phyloP scores from a whole-genome alignment of 2,113 vertebrate genomes.

The Neolamprologus fasciatus region DNA sequence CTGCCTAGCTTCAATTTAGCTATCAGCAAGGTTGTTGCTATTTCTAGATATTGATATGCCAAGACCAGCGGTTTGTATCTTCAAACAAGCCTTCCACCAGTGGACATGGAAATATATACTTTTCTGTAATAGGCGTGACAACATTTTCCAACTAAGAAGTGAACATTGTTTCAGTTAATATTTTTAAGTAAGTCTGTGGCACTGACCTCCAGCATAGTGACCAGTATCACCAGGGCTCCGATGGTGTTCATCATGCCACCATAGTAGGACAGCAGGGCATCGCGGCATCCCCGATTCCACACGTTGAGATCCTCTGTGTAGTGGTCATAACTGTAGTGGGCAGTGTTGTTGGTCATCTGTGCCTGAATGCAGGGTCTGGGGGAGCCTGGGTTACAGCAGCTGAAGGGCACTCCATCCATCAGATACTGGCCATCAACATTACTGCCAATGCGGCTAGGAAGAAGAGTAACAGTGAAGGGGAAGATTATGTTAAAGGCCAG shows the following conservation, averaged over 20 bases:
- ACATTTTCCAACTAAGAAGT: not conserved
- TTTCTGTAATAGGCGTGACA: not conserved
- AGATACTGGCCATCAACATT: slow-evolving; percentile 93
- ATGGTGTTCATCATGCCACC: slow-evolving; percentile 88
- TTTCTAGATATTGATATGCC: not conserved
- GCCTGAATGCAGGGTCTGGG: slow-evolving; percentile 92
- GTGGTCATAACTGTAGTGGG: slow-evolving; percentile 97
- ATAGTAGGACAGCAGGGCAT: slow-evolving; percentile 86
- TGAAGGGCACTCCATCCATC: slow-evolving; percentile 94
- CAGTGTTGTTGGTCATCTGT: slow-evolving; percentile 94
- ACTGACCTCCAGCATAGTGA: slow-evolving; percentile 88
- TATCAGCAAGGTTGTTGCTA: not conserved
- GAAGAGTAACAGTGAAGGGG: not conserved
- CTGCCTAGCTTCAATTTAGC: not conserved
- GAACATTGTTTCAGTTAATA: not conserved
- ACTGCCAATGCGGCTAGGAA: slow-evolving; percentile 86
- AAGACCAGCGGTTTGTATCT: not conserved
- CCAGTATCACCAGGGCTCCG: slow-evolving; percentile 71
- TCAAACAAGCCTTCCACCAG: not conserved
- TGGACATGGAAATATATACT: not conserved
- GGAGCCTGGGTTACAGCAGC: slow-evolving; percentile 96
- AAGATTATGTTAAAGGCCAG: not conserved
- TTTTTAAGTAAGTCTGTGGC: not conserved
- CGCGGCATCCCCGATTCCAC: slow-evolving; percentile 84
- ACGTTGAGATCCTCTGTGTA: slow-evolving; percentile 94